Conservation (phyloP, 2,888 invertebrate species). For the Hecatera dysodea region DNA sequence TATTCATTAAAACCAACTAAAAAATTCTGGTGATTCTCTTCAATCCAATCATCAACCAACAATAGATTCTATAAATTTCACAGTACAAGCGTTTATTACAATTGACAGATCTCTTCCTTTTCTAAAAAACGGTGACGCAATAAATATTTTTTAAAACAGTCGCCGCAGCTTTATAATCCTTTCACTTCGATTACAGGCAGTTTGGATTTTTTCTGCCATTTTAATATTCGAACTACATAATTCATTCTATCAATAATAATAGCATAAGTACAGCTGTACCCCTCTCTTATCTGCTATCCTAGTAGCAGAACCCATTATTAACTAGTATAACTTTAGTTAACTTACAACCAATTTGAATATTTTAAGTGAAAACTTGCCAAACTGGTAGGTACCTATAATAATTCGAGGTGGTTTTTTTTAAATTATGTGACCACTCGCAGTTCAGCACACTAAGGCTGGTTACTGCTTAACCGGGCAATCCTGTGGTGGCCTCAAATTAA, state of each 20-base stretch:
- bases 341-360: conserved; percentile 17
- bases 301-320: conserved; percentile 17
- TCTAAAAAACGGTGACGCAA: not conserved
- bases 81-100: no score
- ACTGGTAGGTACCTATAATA: no score
- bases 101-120: no score
- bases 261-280: not conserved
- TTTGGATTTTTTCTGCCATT: not conserved
- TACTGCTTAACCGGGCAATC: no score
- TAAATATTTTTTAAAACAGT: not conserved
- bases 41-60: no score
- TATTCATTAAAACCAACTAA: no score
- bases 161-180: not conserved
- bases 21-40: no score
- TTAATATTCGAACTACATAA: not conserved
- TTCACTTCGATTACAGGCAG: conserved; percentile 3
- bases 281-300: conserved; percentile 12
- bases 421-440: no score
- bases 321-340: not conserved
- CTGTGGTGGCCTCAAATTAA: no score
- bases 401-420: no score
- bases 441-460: no score
- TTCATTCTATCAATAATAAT: conserved; percentile 20
- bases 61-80: no score
- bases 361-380: conserved; percentile 47